Conservation (phyloP, 2,797 vertebrate genomes). For the Halcyon chelicuti region DNA sequence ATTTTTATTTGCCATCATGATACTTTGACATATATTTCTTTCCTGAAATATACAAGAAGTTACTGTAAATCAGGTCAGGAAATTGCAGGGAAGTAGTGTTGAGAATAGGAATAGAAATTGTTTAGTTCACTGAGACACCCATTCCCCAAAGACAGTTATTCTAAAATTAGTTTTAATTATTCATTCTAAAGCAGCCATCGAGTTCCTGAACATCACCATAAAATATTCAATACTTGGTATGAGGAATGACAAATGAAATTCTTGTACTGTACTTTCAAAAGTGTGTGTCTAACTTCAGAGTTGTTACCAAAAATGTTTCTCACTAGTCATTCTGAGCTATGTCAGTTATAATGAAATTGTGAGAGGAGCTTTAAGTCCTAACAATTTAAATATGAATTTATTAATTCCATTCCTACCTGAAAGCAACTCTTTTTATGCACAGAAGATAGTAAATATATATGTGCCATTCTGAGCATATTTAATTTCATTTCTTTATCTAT, state of each 20-base stretch:
- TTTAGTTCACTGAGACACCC: slow-evolving; percentile 25
- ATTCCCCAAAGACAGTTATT: slow-evolving; percentile 52
- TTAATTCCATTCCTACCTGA: not conserved
- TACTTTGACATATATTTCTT: not conserved
- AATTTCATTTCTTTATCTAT: not conserved
- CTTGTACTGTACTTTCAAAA: not conserved
- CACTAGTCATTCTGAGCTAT: not conserved
- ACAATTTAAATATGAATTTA: not conserved
- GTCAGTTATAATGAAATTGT: not conserved
- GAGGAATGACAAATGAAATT: slow-evolving; percentile 60
- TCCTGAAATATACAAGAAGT: not conserved
- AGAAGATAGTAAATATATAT: not conserved
- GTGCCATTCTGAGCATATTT: not conserved
- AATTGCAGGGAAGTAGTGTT: slow-evolving; percentile 16
- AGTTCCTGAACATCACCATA: slow-evolving; percentile 36
- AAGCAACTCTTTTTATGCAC: not conserved
- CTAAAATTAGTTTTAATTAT: slow-evolving; percentile 69
- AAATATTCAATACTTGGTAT: slow-evolving; percentile 46
- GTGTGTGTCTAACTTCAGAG: not conserved
- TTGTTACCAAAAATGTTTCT: not conserved
- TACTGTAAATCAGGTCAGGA: not conserved
- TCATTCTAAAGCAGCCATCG: slow-evolving; percentile 32
- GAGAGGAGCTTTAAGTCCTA: not conserved
- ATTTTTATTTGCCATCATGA: not conserved
- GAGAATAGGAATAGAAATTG: not conserved